Percentiles rank a stretch among this genome's conserved stretches.
phyloP scores from a whole-genome alignment of 1,140 invertebrate species.

The Contarinia nasturtii region DNA sequence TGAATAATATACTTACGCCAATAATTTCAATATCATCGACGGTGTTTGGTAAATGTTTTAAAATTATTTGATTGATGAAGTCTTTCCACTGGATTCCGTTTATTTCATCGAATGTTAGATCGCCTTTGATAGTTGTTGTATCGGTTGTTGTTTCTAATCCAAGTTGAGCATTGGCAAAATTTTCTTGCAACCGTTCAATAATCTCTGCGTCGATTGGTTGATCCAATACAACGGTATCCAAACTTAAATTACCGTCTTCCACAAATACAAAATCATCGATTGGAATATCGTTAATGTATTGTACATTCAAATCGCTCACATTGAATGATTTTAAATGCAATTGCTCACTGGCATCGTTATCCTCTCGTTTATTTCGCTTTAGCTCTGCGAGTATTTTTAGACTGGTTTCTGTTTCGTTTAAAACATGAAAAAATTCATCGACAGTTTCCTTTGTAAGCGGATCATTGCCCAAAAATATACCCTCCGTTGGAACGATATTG shows the following conservation, averaged over 20 bases:
- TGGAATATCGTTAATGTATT: slow-evolving; percentile 11
- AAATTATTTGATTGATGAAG: slow-evolving; percentile 21
- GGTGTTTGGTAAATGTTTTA: slow-evolving; percentile 16
- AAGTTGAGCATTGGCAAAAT: background rate
- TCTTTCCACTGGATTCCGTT: slow-evolving; percentile 19
- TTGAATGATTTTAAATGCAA: slow-evolving; percentile 8
- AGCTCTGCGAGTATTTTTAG: too few species aligned
- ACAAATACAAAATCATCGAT: slow-evolving; percentile 9
- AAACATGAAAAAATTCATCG: too few species aligned
- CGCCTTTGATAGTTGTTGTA: slow-evolving; percentile 3
- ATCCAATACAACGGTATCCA: slow-evolving; percentile 8
- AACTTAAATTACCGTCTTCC: slow-evolving; percentile 10
- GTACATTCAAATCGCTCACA: slow-evolving; percentile 8
- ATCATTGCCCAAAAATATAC: too few species aligned
- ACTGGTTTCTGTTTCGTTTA: too few species aligned
- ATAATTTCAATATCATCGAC: slow-evolving; percentile 21
- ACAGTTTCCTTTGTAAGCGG: too few species aligned
- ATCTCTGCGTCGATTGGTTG: slow-evolving; percentile 2
- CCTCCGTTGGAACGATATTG: too few species aligned
- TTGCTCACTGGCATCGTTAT: too few species aligned
- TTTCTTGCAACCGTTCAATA: background rate
- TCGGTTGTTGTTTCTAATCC: background rate
- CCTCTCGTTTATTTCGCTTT: too few species aligned
- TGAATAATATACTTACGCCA: slow-evolving; percentile 21
- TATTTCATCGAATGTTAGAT: slow-evolving; percentile 14